Base-by-base conservation (phyloP, 2,888 invertebrate species). In the Drosophila niveifrons region DNA sequence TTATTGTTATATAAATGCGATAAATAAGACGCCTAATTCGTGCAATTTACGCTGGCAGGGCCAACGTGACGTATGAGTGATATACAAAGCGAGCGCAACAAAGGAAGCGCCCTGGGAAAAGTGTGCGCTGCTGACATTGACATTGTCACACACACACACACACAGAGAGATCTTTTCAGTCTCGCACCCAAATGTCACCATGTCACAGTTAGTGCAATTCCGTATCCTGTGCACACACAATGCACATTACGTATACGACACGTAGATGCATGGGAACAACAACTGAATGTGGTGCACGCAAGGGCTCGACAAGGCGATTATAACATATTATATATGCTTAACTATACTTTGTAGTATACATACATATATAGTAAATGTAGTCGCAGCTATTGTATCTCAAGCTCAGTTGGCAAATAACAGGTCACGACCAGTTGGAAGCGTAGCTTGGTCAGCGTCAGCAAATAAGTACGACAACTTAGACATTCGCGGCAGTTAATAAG, bases 1-100 rank as follows among this genome's bases (percentile, higher is more conserved):
- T 67, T 43, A 52, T 46, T 31, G 66, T 69, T 78, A 78, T 74
- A 72, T 71, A 73, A 78, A 73, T 41, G 58, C 53, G 18, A 66
- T 75, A 75, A 77, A 77, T 66, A 77, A 69, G 72, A 65, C 56
- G 75, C 68, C 82, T 79, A 82, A 80, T 82, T 82, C 66, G 57
- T 67, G 68, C 82, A 72, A 81, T 84, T 82, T 68, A 53, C 62
- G 50, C 17, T 58, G 51, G 53, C 77, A 72, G 55, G 63, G 68
- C 55, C 71, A 74, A 73, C 55, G 52, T 47, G 69, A 80, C 79
- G 77, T 75, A 75, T 78, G 75, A 78, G 78, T 78, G 78, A 77
- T 73, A 74, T 67, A 65, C 64, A 73, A 77, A 66, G 67, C 23
- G n/a, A 23, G 53, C 48, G 31, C 44, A 69, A 69, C 62, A 77